Conservation (phyloP, 2,888 invertebrate genomes). For the Philaethria dido region DNA sequence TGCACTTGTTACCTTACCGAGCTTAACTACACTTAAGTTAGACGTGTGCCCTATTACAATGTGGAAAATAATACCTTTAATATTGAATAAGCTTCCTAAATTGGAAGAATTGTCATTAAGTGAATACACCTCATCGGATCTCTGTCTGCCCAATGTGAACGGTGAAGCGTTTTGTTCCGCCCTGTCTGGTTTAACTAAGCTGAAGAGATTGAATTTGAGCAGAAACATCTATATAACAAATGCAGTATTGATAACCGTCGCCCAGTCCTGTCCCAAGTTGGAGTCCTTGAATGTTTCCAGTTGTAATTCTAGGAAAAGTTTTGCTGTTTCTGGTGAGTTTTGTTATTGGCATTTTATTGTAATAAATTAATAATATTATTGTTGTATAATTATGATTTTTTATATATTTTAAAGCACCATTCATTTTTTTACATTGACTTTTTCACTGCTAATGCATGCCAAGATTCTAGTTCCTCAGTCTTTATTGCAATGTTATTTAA, state of each 20-base stretch:
- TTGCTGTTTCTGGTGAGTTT: slow-evolving; percentile 56
- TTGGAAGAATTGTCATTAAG: slow-evolving; percentile 70
- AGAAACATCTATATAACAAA: slow-evolving; percentile 79
- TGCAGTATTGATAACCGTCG: slow-evolving; percentile 76
- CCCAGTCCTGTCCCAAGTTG: slow-evolving; percentile 72
- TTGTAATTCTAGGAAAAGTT: slow-evolving; percentile 63
- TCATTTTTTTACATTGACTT: no score
- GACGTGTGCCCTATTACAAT: slow-evolving; percentile 67
- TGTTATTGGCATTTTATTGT: no score
- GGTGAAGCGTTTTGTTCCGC: slow-evolving; percentile 66
- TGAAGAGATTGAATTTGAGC: slow-evolving; percentile 73
- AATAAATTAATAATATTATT: no score
- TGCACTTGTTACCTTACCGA: slow-evolving; percentile 61
- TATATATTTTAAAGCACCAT: no score
- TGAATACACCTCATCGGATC: slow-evolving; percentile 62
- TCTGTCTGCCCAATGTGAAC: slow-evolving; percentile 51
- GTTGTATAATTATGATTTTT: no score
- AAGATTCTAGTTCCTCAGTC: no score
- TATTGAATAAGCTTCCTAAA: slow-evolving; percentile 64
- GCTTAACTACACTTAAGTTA: slow-evolving; percentile 62
- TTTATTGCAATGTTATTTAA: no score
- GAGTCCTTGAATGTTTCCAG: slow-evolving; percentile 74
- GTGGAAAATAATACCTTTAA: slow-evolving; percentile 71
- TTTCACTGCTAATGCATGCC: no score
- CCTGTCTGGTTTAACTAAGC: slow-evolving; percentile 66